Evolutionary conservation across 1,140 invertebrate genomes (phyloP), one percentile per base, ranked within the genome.

Genomic region (Anoplolepis gracilipes): DNA sequence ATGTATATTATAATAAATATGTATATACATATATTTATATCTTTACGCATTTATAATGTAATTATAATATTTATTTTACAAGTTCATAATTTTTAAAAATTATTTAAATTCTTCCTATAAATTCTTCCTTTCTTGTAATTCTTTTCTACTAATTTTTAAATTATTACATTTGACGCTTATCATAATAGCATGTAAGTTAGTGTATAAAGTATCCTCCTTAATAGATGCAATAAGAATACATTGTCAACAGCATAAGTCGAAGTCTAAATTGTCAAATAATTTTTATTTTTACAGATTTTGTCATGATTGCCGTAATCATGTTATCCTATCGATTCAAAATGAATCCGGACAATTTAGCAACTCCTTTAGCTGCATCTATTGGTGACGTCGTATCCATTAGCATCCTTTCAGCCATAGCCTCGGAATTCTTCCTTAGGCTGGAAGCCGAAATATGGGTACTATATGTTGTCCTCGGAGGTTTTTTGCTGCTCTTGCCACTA

Each of bases 271-370:
- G 7, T 16, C 16, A 73, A 73, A 82, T 59, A 3, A 1, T 59
- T 16, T 42, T n/a, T 57, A 10, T 13, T 7, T 25, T 0, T 8
- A 64, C 22, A 98, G 98, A 98, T 95, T 97, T 98, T 90, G 96
- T 99, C 10, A 97, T 99, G 96, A 97, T 99, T 36, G 96, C 96
- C 89, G 97, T 99, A 42, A 98, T 98, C 85, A 95, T 98, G 89
- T 92, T 97, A 46, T 97, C 98, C 4, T 96, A 97, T 90, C 97
- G 96, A 92, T 97, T 97, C 90, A 97, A 97, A 87, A 97, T 99
- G 90, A 99, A 99, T 95, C 99, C 99, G 0, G 99, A 99, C 93
- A 99, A 99, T 95, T 96, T 99, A 64, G 98, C 99, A 16, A 99
- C 99, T 10, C 99, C 99, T 0, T 96, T 99, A 39, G 99, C 99